A percentile compares a stretch with the other conserved stretches of the same genome.
Evolutionary conservation across 1,140 invertebrate genomes (phyloP).

Genomic region (Sogatella furcifera): DNA sequence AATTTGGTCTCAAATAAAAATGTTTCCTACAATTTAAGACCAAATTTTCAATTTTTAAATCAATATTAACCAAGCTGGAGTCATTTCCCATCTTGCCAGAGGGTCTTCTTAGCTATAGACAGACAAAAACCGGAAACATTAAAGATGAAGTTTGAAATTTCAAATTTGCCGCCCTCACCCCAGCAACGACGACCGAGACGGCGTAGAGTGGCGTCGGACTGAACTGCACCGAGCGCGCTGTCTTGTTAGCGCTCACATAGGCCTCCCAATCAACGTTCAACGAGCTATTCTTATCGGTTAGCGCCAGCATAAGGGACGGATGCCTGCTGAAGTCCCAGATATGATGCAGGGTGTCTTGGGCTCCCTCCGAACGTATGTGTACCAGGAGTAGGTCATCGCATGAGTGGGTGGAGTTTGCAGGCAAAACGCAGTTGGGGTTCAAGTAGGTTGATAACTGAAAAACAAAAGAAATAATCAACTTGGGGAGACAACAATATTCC

Average conservation of each 20-base stretch:
- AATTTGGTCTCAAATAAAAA: too few species aligned
- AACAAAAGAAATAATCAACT: too few species aligned
- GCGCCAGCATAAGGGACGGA: slow-evolving; percentile 39
- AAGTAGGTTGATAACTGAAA: slow-evolving; percentile 28
- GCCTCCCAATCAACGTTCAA: slow-evolving; percentile 37
- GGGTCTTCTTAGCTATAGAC: too few species aligned
- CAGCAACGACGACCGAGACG: slow-evolving; percentile 41
- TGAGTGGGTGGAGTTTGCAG: slow-evolving; percentile 20
- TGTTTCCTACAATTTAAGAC: too few species aligned
- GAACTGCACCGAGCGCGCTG: slow-evolving; percentile 31
- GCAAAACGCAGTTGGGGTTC: slow-evolving; percentile 29
- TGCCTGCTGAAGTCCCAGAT: slow-evolving; percentile 45
- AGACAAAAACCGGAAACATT: too few species aligned
- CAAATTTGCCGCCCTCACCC: slow-evolving; percentile 32
- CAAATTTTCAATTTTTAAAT: too few species aligned
- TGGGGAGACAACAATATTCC: too few species aligned
- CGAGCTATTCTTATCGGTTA: slow-evolving; percentile 33
- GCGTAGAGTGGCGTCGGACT: slow-evolving; percentile 37
- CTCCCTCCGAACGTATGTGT: slow-evolving; percentile 38
- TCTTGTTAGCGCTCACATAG: slow-evolving; percentile 21
- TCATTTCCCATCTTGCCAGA: too few species aligned
- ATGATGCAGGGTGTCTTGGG: slow-evolving; percentile 43
- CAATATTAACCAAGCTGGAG: too few species aligned
- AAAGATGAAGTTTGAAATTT: neutral
- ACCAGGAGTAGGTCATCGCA: slow-evolving; percentile 29